These are phyloP conservation scores for Illadopsis cleaveri DNA, from an alignment of 2,113 vertebrate species.

Conservation along the genomic window DNA sequence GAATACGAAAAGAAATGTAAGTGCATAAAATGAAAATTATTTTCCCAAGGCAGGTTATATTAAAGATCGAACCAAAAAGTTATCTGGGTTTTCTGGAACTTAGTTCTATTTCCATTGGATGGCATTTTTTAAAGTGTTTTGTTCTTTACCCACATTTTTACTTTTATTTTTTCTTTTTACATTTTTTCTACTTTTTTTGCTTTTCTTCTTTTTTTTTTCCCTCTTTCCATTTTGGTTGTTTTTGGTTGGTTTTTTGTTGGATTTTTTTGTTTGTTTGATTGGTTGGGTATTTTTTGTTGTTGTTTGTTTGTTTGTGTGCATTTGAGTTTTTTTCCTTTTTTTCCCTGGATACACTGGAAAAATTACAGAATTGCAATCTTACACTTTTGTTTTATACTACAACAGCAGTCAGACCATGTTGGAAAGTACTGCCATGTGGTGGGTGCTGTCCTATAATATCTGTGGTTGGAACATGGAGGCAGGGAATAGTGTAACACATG, in stretches of 20 bases:
- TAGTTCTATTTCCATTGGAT: not conserved
- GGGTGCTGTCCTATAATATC: fast-evolving
- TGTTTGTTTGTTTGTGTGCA: too few relatives aligned
- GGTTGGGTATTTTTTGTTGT: not conserved
- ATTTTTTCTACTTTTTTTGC: fast-evolving
- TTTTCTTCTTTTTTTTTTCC: fast-evolving
- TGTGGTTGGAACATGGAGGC: not conserved
- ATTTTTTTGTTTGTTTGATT: too few relatives aligned
- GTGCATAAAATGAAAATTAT: not conserved
- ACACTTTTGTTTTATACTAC: not conserved
- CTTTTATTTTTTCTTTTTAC: fast-evolving
- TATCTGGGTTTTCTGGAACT: not conserved
- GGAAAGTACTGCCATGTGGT: not conserved
- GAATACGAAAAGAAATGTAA: not conserved
- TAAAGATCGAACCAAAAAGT: not conserved
- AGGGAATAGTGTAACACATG: not conserved
- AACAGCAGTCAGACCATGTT: not conserved
- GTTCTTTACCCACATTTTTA: not conserved
- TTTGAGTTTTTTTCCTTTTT: not conserved
- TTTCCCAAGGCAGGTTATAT: not conserved
- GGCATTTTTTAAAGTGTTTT: not conserved
- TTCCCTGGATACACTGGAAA: fast-evolving
- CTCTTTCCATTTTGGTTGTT: fast-evolving
- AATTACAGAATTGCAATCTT: not conserved
- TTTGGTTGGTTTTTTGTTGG: too few relatives aligned